phyloP scores from a whole-genome alignment of 2,888 invertebrate genomes.

The Marronus borbonicus region DNA sequence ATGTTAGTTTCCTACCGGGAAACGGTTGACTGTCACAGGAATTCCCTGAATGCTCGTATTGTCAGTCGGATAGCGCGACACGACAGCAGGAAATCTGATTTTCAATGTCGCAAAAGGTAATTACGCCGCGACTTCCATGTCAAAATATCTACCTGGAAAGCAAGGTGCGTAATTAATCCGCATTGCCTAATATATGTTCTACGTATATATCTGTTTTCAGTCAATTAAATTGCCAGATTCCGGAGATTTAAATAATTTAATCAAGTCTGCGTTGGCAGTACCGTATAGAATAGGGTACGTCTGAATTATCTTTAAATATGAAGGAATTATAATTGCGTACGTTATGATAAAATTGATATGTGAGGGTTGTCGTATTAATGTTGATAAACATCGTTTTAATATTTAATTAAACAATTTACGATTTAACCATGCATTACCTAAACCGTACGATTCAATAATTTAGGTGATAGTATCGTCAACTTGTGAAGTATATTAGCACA shows the following conservation, averaged over 20 bases:
- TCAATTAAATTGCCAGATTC: conserved; percentile 13
- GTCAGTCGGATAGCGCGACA: conserved; percentile 26
- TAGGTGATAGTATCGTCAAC: too few species aligned
- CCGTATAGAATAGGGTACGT: background rate
- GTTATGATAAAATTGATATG: too few species aligned
- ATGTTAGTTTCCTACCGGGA: conserved; percentile 26
- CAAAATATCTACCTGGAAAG: conserved; percentile 13
- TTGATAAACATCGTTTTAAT: too few species aligned
- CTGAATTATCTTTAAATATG: background rate
- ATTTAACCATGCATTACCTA: too few species aligned
- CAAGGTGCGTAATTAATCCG: conserved; percentile 23
- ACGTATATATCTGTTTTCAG: background rate
- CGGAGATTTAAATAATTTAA: conserved; percentile 9
- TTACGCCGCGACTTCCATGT: conserved; percentile 24
- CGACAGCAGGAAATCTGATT: conserved; percentile 35
- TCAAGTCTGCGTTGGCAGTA: background rate
- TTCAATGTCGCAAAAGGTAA: conserved; percentile 36
- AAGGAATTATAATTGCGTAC: background rate
- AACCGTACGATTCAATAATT: too few species aligned
- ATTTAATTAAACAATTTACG: too few species aligned
- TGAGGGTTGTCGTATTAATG: too few species aligned
- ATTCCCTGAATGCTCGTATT: conserved; percentile 42
- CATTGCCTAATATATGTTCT: background rate
- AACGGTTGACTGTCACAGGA: conserved; percentile 25
- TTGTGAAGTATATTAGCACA: too few species aligned